phyloP scores from a whole-genome alignment of 2,113 vertebrate genomes.

The Boulengeromyrus knoepffleri region DNA sequence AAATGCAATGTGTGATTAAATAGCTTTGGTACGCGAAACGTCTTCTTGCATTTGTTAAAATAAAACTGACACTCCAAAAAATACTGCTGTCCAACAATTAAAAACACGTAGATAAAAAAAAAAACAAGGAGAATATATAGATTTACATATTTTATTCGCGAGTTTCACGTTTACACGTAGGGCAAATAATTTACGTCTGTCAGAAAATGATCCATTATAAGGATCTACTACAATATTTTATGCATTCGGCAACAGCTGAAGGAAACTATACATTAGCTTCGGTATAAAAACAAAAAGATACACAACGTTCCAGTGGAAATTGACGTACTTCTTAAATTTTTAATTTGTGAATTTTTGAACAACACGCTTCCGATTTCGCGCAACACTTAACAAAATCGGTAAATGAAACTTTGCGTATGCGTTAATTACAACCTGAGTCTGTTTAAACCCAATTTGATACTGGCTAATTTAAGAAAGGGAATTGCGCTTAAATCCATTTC shows the following conservation, averaged over 20 bases:
- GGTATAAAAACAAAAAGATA: not conserved
- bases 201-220: not conserved
- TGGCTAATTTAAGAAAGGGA: slow-evolving; percentile 1
- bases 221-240: not conserved
- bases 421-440: not conserved
- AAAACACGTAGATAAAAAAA: not conserved
- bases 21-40: not conserved
- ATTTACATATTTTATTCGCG: not conserved
- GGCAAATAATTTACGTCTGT: not conserved
- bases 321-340: not conserved
- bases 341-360: not conserved
- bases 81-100: not conserved
- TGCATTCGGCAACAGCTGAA: not conserved
- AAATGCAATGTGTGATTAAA: not conserved
- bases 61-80: not conserved
- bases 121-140: not conserved
- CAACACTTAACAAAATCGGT: not conserved
- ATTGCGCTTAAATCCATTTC: slow-evolving; percentile 15
- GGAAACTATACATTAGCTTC: not conserved
- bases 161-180: not conserved
- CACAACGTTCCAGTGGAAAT: not conserved
- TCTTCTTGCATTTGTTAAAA: not conserved
- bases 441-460: not conserved
- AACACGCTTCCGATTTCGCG: not conserved
- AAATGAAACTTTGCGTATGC: not conserved